These are phyloP conservation scores for Zygothrica quintamaculata DNA, from an alignment of 2,888 invertebrate genomes.

Conservation along the genomic window DNA sequence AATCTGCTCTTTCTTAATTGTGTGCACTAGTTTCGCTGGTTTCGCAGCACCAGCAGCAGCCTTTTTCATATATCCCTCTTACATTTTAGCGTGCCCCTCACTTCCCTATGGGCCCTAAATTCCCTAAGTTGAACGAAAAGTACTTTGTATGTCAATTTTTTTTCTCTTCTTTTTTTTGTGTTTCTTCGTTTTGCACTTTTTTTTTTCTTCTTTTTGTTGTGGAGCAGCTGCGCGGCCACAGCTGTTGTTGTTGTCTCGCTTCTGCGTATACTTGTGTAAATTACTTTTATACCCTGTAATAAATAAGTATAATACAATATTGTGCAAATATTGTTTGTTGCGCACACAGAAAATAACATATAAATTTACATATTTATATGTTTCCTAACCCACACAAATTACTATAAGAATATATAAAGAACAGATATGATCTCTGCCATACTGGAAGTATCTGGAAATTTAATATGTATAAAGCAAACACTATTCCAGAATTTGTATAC, in stretches of 20 bases:
- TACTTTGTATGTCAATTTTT: slow-evolving; percentile 58
- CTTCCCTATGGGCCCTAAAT: slow-evolving; percentile 39
- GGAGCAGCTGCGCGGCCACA: slow-evolving; percentile 68
- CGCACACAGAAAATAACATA: too few relatives aligned
- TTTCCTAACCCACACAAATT: too few relatives aligned
- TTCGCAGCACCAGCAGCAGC: slow-evolving; percentile 10
- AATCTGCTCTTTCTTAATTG: background rate
- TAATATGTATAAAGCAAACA: too few relatives aligned
- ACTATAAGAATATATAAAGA: too few relatives aligned
- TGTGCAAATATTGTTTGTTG: slow-evolving; percentile 16
- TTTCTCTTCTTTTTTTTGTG: too few relatives aligned
- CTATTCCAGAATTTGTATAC: background rate
- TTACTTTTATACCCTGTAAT: slow-evolving; percentile 15
- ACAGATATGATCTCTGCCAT: too few relatives aligned
- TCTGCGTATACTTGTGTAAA: slow-evolving; percentile 53
- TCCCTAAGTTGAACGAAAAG: slow-evolving; percentile 40
- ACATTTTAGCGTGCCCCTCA: slow-evolving; percentile 20
- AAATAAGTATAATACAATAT: slow-evolving; percentile 3
- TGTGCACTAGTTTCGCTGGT: slow-evolving; percentile 1
- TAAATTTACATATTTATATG: too few relatives aligned
- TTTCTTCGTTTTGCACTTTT: slow-evolving; percentile 44
- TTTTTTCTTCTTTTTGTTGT: slow-evolving; percentile 63
- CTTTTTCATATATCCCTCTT: slow-evolving; percentile 19
- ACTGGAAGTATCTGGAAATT: too few relatives aligned
- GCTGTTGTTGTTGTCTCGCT: slow-evolving; percentile 69